These are phyloP conservation scores for Psilanteris sp. DNA, from an alignment of 1,140 invertebrate species.

Conservation along the genomic window DNA sequence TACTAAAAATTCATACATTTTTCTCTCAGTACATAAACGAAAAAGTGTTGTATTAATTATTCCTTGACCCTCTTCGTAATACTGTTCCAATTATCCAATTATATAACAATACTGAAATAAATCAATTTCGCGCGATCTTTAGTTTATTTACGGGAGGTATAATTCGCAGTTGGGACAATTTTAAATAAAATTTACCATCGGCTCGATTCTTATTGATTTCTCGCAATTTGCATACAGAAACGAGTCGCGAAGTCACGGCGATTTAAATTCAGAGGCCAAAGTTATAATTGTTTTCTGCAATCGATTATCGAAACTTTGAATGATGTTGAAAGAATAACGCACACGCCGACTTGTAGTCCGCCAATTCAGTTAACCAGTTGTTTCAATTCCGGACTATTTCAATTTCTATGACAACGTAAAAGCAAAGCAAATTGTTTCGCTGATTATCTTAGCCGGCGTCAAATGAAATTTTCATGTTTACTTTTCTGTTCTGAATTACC, in stretches of 20 bases:
- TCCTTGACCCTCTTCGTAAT: no score
- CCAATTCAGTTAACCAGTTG: constrained; percentile 21
- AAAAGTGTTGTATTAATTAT: no score
- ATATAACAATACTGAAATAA: no score
- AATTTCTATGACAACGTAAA: constrained; percentile 12
- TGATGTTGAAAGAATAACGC: constrained; percentile 19
- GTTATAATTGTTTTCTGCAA: constrained; percentile 38
- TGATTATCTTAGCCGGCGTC: constrained; percentile 6
- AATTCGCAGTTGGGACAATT: no score
- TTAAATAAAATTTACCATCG: no score
- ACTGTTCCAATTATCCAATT: no score
- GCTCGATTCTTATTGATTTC: no score
- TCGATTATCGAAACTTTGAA: constrained; percentile 40
- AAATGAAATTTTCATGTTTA: constrained; percentile 19
- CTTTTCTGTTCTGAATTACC: constrained; percentile 1
- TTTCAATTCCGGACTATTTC: constrained; percentile 14
- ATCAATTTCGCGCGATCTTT: no score
- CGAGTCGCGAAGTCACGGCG: constrained; percentile 10
- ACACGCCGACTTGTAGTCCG: constrained; percentile 1
- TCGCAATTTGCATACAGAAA: constrained; percentile 24
- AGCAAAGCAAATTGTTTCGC: constrained; percentile 4
- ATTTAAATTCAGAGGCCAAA: constrained; percentile 23
- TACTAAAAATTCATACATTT: no score
- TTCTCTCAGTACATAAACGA: no score
- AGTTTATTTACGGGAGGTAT: no score